These are phyloP conservation scores for Tursiops truncatus DNA, from an alignment of 2,113 vertebrate genomes.

Conservation along the genomic window DNA sequence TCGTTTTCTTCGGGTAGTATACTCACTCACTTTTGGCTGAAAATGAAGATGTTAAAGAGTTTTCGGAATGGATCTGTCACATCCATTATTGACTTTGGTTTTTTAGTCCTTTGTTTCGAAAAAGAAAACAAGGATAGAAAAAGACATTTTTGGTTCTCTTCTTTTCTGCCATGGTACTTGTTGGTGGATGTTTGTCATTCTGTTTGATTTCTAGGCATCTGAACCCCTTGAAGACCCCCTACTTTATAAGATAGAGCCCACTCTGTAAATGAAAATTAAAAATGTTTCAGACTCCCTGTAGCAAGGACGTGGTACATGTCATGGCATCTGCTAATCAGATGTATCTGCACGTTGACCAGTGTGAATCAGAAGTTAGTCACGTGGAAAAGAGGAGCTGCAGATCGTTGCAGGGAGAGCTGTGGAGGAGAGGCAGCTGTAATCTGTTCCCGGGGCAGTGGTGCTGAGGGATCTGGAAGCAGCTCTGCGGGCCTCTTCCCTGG, in stretches of 20 bases:
- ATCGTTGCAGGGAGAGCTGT: not conserved
- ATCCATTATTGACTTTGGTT: not conserved
- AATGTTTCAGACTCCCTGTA: not conserved
- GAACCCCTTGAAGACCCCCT: not conserved
- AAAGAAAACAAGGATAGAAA: not conserved
- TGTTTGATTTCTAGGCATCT: not conserved
- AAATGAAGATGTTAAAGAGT: not conserved
- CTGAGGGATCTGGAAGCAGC: not conserved
- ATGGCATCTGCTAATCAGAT: not conserved
- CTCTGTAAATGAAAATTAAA: not conserved
- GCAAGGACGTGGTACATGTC: not conserved
- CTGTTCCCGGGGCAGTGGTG: rapidly evolving
- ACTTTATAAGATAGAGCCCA: not conserved
- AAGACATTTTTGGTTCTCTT: not conserved
- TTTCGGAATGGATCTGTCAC: not conserved
- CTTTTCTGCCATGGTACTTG: not conserved
- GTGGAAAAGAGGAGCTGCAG: not conserved
- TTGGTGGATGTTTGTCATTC: not conserved
- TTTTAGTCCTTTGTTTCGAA: not conserved
- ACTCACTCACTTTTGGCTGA: not conserved
- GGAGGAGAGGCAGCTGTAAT: rapidly evolving
- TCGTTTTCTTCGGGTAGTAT: not conserved
- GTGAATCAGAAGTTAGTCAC: not conserved
- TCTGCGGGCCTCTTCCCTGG: not conserved
- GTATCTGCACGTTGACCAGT: rapidly evolving